Conservation (phyloP, 2,888 invertebrate species). For the Octodonta nipae region DNA sequence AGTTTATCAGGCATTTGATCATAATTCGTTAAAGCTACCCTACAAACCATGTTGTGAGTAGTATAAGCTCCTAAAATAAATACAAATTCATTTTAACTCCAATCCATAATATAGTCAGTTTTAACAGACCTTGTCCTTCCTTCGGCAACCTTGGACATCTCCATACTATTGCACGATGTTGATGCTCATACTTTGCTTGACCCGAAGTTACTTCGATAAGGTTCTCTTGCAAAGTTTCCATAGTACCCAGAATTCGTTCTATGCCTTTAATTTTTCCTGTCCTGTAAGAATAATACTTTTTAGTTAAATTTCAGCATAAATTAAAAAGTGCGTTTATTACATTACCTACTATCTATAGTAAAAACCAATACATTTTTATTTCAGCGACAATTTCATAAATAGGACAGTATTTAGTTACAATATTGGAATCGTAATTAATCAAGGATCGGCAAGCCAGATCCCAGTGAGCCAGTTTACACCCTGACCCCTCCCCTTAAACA, state of each 20-base stretch:
- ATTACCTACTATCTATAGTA: too few relatives aligned
- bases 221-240: constrained; percentile 79
- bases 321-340: too few relatives aligned
- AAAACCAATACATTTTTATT: too few relatives aligned
- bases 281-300: too few relatives aligned
- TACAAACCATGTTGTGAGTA: constrained; percentile 86
- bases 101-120: neutral
- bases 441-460: too few relatives aligned
- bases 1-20: constrained; percentile 92
- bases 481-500: too few relatives aligned
- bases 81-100: too few relatives aligned
- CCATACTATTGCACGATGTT: constrained; percentile 95
- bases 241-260: constrained; percentile 79
- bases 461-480: too few relatives aligned
- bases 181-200: constrained; percentile 96
- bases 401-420: too few relatives aligned
- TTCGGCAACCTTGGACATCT: constrained; percentile 93
- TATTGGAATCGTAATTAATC: too few relatives aligned
- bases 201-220: constrained; percentile 92
- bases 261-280: constrained; percentile 88
- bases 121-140: constrained; percentile 82
- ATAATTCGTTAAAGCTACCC: constrained; percentile 89
- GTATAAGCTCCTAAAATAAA: constrained; percentile 78
- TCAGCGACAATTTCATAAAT: too few relatives aligned
- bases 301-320: too few relatives aligned